phyloP scores from a whole-genome alignment of 1,140 invertebrate genomes.

The Aporrectodea caliginosa region DNA sequence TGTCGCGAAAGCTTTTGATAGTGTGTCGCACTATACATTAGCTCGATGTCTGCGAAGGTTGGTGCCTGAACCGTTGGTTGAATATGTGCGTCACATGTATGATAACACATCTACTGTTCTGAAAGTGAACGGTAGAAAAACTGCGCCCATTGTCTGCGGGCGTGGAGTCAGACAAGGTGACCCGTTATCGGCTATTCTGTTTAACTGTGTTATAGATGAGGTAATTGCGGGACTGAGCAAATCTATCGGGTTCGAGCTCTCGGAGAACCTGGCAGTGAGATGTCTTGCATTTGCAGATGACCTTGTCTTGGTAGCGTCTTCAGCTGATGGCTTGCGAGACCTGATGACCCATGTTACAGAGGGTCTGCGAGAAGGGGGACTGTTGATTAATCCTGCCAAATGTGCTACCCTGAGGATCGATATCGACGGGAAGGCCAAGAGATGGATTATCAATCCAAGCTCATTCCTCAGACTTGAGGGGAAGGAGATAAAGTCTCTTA shows the following conservation, averaged over 20 bases:
- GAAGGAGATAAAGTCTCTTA: background rate
- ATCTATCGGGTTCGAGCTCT: background rate
- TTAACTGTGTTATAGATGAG: conserved; percentile 15
- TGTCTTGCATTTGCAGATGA: conserved; percentile 10
- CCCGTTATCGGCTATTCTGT: conserved; percentile 10
- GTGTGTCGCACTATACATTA: background rate
- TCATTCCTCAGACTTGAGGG: background rate
- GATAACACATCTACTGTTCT: background rate
- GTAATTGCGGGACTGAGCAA: background rate
- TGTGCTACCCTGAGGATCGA: conserved; percentile 2
- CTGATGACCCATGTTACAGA: background rate
- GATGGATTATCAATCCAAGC: conserved; percentile 1
- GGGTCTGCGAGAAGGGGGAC: background rate
- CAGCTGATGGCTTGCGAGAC: background rate
- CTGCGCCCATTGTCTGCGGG: too few species aligned
- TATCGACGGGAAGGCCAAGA: conserved; percentile 7
- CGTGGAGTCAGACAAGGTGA: conserved; percentile 9
- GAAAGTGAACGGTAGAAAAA: background rate
- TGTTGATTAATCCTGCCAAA: background rate
- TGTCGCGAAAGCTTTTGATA: background rate
- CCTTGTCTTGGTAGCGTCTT: background rate
- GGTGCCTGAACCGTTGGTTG: background rate
- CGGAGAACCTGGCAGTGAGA: background rate
- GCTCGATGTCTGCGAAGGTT: background rate
- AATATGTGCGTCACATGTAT: background rate